A percentile compares a stretch with the other conserved stretches of the same genome.
Conservation (phyloP, 1,140 invertebrate genomes). For the Ephestia elutella region DNA sequence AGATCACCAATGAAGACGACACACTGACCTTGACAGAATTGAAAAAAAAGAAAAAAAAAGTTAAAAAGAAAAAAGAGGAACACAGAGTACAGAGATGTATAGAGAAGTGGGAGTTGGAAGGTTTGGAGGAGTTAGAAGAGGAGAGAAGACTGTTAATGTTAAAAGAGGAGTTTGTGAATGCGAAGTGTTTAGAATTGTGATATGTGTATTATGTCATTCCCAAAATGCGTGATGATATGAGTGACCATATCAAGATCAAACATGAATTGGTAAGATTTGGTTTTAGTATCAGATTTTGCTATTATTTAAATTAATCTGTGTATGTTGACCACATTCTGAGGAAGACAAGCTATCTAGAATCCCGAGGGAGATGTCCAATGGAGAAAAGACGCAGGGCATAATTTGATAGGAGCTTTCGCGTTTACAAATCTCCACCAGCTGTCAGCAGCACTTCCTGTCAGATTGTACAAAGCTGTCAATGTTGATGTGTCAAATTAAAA, state of each 20-base stretch:
- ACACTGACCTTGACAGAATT: conserved; percentile 7
- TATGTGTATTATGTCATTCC: conserved; percentile 46
- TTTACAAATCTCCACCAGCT: too few relatives aligned
- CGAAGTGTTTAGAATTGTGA: conserved; percentile 57
- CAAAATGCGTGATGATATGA: conserved; percentile 52
- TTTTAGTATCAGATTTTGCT: neutral
- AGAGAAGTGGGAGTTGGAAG: conserved; percentile 45
- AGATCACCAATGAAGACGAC: conserved; percentile 9
- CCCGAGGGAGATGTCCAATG: too few relatives aligned
- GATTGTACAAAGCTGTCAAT: too few relatives aligned
- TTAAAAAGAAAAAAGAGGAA: conserved; percentile 17
- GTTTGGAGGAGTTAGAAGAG: conserved; percentile 34
- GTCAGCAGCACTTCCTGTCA: too few relatives aligned
- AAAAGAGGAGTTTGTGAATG: conserved; percentile 52
- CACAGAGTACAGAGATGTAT: conserved; percentile 22
- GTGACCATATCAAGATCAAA: conserved; percentile 45
- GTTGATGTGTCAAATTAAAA: too few relatives aligned
- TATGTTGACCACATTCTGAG: too few relatives aligned
- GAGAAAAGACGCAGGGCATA: too few relatives aligned
- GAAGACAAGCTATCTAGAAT: too few relatives aligned
- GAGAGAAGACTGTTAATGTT: conserved; percentile 30
- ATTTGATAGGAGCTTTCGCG: too few relatives aligned
- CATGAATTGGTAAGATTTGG: conserved; percentile 49
- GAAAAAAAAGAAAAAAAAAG: conserved; percentile 13
- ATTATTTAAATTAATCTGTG: too few relatives aligned